Conservation (phyloP, 2,797 vertebrate species). For the Steatocranus sp. region DNA sequence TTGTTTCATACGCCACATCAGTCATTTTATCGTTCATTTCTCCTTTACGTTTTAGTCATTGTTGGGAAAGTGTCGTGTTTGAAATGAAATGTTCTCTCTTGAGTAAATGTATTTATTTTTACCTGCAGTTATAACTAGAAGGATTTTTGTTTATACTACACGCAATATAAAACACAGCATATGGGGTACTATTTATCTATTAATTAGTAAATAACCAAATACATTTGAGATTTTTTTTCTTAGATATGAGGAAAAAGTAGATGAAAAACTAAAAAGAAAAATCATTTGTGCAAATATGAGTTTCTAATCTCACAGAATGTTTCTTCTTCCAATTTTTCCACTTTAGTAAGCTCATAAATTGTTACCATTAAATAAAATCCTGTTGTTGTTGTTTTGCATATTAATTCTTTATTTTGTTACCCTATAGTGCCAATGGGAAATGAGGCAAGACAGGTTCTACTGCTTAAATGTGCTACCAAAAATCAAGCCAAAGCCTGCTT, state of each 20-base stretch:
- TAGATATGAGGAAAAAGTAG: not conserved
- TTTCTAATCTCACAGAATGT: not conserved
- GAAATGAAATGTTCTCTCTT: not conserved
- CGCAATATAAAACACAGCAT: not conserved
- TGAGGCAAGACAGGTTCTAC: not conserved
- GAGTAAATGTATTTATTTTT: not conserved
- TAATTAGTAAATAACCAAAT: not conserved
- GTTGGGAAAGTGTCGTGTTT: not conserved
- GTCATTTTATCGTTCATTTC: not conserved
- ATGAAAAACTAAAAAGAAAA: not conserved
- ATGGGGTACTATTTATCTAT: not conserved
- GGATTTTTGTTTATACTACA: not conserved
- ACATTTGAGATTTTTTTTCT: not conserved
- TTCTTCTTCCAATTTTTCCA: not conserved
- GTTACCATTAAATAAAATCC: not conserved
- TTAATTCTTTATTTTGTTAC: not conserved
- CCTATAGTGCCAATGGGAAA: not conserved
- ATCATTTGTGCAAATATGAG: not conserved
- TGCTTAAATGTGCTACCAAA: not conserved
- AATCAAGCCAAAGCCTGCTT: not conserved
- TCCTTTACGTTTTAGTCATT: not conserved
- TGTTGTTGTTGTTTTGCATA: not conserved
- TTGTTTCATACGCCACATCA: slow-evolving; percentile 3
- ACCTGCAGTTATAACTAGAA: not conserved
- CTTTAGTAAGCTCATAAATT: not conserved